These are phyloP conservation scores for Lampris megalopsis DNA, from an alignment of 2,113 vertebrate genomes.

Conservation along the genomic window DNA sequence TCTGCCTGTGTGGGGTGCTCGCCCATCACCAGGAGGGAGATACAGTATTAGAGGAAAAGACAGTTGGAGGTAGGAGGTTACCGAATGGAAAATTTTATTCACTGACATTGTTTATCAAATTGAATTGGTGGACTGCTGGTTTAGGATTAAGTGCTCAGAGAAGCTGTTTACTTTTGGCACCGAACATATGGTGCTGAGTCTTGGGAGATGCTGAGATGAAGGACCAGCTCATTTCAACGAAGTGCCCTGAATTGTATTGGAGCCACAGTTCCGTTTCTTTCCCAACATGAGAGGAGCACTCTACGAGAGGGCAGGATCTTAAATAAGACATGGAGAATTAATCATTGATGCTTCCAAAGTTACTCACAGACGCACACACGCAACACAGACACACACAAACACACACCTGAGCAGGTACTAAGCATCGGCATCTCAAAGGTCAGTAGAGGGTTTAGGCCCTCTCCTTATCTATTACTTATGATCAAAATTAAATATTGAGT, in stretches of 20 bases:
- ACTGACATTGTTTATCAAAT: constrained; percentile 41
- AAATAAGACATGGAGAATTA: constrained; percentile 69
- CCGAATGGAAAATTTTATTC: not conserved
- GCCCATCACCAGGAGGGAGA: no score
- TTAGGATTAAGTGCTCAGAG: constrained; percentile 47
- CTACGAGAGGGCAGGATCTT: constrained; percentile 54
- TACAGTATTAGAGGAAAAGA: constrained; percentile 22
- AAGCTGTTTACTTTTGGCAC: constrained; percentile 35
- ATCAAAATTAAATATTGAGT: constrained; percentile 59
- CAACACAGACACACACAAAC: not conserved
- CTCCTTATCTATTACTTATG: constrained; percentile 38
- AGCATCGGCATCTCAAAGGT: constrained; percentile 49
- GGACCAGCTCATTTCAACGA: constrained; percentile 32
- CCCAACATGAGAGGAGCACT: constrained; percentile 31
- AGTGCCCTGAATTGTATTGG: constrained; percentile 26
- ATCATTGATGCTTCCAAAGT: constrained; percentile 61
- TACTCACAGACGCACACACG: constrained; percentile 32
- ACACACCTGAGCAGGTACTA: constrained; percentile 32
- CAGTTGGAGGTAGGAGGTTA: not conserved
- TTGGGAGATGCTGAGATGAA: constrained; percentile 16
- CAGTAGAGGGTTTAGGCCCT: constrained; percentile 32
- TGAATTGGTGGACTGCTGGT: constrained; percentile 22
- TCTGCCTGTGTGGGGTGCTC: constrained; percentile 16
- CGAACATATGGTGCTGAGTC: constrained; percentile 41
- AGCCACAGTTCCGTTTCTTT: constrained; percentile 49